phyloP scores from a whole-genome alignment of 2,797 vertebrate genomes.

The Oryzias sinensis region DNA sequence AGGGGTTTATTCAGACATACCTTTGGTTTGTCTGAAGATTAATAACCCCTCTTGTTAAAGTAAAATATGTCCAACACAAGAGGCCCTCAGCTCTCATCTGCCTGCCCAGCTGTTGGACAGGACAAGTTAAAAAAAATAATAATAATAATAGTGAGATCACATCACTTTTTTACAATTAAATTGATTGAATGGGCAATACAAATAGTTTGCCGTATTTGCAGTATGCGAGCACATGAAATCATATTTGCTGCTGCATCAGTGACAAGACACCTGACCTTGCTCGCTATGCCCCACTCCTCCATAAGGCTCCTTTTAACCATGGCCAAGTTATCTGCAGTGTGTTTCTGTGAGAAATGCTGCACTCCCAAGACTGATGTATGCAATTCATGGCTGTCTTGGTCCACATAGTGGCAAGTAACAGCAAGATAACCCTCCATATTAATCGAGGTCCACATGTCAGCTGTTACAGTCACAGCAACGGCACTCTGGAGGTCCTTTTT shows the following conservation, averaged over 20 bases:
- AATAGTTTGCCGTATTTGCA: not conserved
- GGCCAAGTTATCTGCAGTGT: constrained; percentile 6
- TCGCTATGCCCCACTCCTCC: not conserved
- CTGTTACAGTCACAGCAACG: not conserved
- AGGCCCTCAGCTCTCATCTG: too few relatives aligned
- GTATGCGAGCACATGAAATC: not conserved
- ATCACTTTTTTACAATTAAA: constrained; percentile 3
- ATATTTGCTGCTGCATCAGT: constrained; percentile 5
- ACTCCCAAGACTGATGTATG: not conserved
- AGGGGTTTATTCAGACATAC: too few relatives aligned
- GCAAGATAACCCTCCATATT: not conserved
- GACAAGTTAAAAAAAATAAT: too few relatives aligned
- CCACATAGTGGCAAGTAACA: constrained; percentile 2
- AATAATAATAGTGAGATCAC: not conserved
- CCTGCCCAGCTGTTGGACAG: too few relatives aligned
- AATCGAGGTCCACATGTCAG: constrained; percentile 3
- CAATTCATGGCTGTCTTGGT: not conserved
- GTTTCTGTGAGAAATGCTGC: not conserved
- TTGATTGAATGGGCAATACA: constrained; percentile 2
- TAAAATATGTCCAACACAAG: too few relatives aligned
- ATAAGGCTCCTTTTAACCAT: not conserved
- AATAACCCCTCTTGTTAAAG: too few relatives aligned
- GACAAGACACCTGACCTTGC: not conserved
- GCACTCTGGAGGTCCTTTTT: not conserved
- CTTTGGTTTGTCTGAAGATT: too few relatives aligned